Percentiles rank a stretch among this genome's conserved stretches.
phyloP scores from a whole-genome alignment of 2,113 vertebrate species.

The Panthera leo region DNA sequence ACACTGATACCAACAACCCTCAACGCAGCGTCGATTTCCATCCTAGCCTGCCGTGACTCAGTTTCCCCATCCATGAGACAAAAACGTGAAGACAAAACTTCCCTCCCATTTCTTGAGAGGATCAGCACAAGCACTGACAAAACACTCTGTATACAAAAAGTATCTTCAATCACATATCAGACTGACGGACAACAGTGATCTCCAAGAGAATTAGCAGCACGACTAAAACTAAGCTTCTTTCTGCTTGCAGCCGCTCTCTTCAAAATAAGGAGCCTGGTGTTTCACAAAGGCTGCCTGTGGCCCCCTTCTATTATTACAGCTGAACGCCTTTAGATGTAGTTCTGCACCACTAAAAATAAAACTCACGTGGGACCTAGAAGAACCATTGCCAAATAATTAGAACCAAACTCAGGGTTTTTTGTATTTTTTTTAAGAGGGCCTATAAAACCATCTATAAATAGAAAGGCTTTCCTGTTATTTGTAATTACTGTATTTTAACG shows the following conservation, averaged over 20 bases:
- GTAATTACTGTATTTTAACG: not conserved
- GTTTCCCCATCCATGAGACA: not conserved
- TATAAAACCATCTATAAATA: not conserved
- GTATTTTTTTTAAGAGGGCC: not conserved
- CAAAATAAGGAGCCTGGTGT: not conserved
- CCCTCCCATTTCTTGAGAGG: not conserved
- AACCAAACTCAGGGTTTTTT: not conserved
- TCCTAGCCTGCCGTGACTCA: accelerated
- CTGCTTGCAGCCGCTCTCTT: not conserved
- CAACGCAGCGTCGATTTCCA: accelerated
- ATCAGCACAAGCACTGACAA: accelerated
- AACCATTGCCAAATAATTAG: not conserved
- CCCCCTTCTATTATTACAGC: not conserved
- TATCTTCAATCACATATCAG: not conserved
- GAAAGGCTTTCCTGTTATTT: not conserved
- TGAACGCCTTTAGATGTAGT: not conserved
- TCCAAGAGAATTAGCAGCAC: accelerated
- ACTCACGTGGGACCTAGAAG: not conserved
- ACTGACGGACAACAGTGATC: accelerated
- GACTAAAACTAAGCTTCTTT: accelerated
- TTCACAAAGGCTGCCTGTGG: not conserved
- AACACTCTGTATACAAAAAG: accelerated
- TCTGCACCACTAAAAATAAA: not conserved
- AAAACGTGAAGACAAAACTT: not conserved
- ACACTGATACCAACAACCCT: not conserved